Evolutionary conservation across 2,888 invertebrate genomes (phyloP).

Genomic region (Drosophila nr. medialis): DNA sequence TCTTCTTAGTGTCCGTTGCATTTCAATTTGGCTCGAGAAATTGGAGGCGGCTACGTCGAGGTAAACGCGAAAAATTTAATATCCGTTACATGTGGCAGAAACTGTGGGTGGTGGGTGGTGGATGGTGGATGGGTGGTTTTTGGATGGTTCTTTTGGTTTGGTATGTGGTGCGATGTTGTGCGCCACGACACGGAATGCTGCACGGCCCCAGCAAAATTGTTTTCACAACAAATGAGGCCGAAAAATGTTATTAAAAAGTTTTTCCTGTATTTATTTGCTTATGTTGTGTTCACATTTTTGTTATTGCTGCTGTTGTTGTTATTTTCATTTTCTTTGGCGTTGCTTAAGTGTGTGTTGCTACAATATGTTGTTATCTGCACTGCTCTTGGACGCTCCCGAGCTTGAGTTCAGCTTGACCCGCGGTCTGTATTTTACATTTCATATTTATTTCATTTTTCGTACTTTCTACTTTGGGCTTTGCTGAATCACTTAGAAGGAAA

Average conservation of each 20-base stretch:
- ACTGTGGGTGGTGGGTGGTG: conserved; percentile 9
- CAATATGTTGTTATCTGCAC: conserved; percentile 45
- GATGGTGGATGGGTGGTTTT: not conserved
- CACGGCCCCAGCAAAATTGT: conserved; percentile 67
- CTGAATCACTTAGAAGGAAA: conserved; percentile 62
- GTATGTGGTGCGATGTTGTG: conserved; percentile 5
- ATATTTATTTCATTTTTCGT: conserved; percentile 75
- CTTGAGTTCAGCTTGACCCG: conserved; percentile 14
- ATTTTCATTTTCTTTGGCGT: conserved; percentile 51
- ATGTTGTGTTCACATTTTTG: conserved; percentile 34
- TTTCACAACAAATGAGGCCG: conserved; percentile 81
- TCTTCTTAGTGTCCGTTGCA: conserved; percentile 41
- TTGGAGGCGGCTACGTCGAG: conserved; percentile 57
- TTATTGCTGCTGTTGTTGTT: conserved; percentile 18
- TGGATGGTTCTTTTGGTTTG: conserved; percentile 3
- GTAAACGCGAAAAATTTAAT: conserved; percentile 77
- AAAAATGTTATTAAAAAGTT: conserved; percentile 82
- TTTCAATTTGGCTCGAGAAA: conserved; percentile 62
- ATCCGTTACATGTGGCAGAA: conserved; percentile 69
- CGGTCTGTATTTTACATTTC: conserved; percentile 61
- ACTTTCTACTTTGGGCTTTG: conserved; percentile 65
- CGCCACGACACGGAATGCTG: conserved; percentile 11
- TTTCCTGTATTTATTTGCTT: conserved; percentile 70
- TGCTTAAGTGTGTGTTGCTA: conserved; percentile 49
- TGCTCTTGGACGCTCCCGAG: not conserved